Percentiles rank a stretch among this genome's conserved stretches.
phyloP scores from a whole-genome alignment of 53 echinoderm and acorn worm species.

The Holothuria scabra region DNA sequence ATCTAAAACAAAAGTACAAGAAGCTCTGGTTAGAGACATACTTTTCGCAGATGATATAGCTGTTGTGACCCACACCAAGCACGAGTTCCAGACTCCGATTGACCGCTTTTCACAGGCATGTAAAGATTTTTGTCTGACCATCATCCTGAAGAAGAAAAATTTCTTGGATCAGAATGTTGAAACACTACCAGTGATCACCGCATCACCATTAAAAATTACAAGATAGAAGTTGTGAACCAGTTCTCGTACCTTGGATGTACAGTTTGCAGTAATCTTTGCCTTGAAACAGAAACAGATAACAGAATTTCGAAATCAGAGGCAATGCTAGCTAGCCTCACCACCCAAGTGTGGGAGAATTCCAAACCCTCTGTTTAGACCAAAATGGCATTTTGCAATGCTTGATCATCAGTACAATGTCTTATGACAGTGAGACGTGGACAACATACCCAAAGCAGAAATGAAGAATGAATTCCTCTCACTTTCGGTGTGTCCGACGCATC shows the following conservation, averaged over 20 bases:
- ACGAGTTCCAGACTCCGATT: slow-evolving; percentile 47
- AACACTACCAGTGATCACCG: slow-evolving; percentile 38
- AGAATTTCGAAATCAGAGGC: no score
- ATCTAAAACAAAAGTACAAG: slow-evolving; percentile 38
- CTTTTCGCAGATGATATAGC: slow-evolving; percentile 68
- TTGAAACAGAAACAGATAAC: no score
- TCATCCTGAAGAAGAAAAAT: slow-evolving; percentile 56
- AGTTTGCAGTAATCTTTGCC: no score
- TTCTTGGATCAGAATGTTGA: slow-evolving; percentile 36
- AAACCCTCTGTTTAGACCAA: slow-evolving; percentile 25
- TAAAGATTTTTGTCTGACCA: slow-evolving; percentile 60
- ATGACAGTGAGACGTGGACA: slow-evolving; percentile 54
- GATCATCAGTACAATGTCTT: slow-evolving; percentile 45
- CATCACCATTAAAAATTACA: slow-evolving; percentile 52
- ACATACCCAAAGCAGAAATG: slow-evolving; percentile 27
- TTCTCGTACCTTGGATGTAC: no score
- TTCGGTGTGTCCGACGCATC: slow-evolving; percentile 24
- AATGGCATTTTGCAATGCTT: slow-evolving; percentile 43
- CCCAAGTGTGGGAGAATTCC: no score
- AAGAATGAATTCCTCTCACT: slow-evolving; percentile 37
- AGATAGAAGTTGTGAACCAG: slow-evolving; percentile 32
- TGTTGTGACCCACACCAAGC: slow-evolving; percentile 2
- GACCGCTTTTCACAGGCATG: slow-evolving; percentile 52
- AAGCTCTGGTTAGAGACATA: slow-evolving; percentile 56
- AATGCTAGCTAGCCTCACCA: no score